Evolutionary conservation across 2,888 invertebrate genomes (phyloP).

Genomic region (Gryllus longicercus): DNA sequence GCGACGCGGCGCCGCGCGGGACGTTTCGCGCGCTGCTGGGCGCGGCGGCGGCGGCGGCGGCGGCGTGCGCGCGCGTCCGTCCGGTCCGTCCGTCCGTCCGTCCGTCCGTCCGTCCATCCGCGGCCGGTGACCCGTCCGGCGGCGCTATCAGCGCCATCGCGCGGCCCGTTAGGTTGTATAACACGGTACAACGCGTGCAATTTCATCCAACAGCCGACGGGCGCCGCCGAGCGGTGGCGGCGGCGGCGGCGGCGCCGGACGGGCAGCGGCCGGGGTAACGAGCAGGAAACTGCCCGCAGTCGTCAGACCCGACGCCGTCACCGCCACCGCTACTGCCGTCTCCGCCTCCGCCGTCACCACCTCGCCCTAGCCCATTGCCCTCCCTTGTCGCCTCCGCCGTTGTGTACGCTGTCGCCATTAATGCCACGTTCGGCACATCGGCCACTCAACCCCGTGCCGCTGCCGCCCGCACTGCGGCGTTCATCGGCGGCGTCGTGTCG

Average conservation of each 20-base stretch:
- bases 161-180: constrained; percentile 17
- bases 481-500: background rate
- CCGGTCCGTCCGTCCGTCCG: too few relatives aligned
- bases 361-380: too few relatives aligned
- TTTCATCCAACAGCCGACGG: constrained; percentile 6
- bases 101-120: background rate
- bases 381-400: too few relatives aligned
- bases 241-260: background rate
- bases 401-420: too few relatives aligned
- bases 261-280: background rate
- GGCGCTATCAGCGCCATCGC: constrained; percentile 6
- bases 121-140: background rate
- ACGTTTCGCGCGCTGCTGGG: background rate
- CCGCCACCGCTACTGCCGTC: background rate
- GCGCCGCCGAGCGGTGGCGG: background rate
- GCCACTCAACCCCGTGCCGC: background rate
- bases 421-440: too few relatives aligned
- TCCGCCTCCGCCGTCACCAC: background rate
- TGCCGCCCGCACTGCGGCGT: background rate
- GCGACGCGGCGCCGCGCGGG: background rate
- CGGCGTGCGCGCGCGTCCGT: background rate
- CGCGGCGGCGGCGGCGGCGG: background rate
- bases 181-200: constrained; percentile 17
- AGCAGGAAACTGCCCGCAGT: background rate
- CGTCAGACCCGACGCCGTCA: background rate